These are phyloP conservation scores for Bombus impatiens DNA, from an alignment of 1,140 invertebrate species.

Conservation along the genomic window DNA sequence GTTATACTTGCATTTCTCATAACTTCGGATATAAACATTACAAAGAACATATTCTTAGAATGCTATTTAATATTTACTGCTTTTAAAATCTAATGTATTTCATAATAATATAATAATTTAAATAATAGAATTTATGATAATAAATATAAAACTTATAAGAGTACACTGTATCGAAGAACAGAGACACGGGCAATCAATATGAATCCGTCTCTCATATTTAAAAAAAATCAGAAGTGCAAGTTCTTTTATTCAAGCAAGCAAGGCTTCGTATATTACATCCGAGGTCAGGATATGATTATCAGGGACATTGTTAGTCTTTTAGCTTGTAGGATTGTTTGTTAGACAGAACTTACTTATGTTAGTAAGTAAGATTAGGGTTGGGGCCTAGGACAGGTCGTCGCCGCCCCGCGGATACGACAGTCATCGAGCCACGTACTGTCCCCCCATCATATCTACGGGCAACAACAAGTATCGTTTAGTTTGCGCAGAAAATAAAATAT, in stretches of 20 bases:
- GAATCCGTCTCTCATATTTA: conserved; percentile 70
- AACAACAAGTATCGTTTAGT: conserved; percentile 82
- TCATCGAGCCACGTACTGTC: conserved; percentile 83
- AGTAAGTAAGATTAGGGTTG: conserved; percentile 83
- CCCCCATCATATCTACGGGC: conserved; percentile 84
- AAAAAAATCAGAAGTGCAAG: conserved; percentile 25
- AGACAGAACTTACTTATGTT: conserved; percentile 84
- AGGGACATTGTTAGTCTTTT: conserved; percentile 77
- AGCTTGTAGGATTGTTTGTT: conserved; percentile 81
- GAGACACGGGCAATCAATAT: conserved; percentile 77
- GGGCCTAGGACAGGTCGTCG: conserved; percentile 83
- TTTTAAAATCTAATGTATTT: conserved; percentile 44
- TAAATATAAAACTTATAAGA: conserved; percentile 25
- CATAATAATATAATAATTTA: conserved; percentile 54
- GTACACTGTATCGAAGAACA: conserved; percentile 34
- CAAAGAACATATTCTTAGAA: conserved; percentile 60
- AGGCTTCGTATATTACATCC: conserved; percentile 80
- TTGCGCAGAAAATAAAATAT: conserved; percentile 82
- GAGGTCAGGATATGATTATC: conserved; percentile 78
- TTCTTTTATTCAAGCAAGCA: conserved; percentile 75
- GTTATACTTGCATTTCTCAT: not conserved
- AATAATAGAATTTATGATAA: conserved; percentile 45
- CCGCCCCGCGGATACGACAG: conserved; percentile 83
- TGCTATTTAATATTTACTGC: conserved; percentile 45
- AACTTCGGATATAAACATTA: not conserved